These are phyloP conservation scores for Argentina silus DNA, from an alignment of 2,797 vertebrate species.

Conservation along the genomic window DNA sequence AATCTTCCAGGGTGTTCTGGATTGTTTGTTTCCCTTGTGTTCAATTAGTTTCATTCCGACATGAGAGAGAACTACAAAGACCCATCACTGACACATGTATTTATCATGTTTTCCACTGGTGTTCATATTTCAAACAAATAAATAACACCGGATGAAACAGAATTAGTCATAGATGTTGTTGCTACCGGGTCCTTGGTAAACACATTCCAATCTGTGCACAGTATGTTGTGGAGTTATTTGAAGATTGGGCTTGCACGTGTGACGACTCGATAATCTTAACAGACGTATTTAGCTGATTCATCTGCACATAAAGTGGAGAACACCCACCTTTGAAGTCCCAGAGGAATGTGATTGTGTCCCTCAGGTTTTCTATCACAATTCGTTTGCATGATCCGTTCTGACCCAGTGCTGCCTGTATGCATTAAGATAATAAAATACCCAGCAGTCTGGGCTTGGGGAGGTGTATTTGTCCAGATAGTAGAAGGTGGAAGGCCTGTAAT, in stretches of 20 bases:
- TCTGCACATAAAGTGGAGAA: slow-evolving; percentile 29
- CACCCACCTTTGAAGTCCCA: slow-evolving; percentile 20
- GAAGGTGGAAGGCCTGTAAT: slow-evolving; percentile 32
- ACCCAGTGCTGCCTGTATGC: slow-evolving; percentile 71
- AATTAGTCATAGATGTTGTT: neutral
- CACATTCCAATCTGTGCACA: neutral
- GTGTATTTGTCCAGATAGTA: slow-evolving; percentile 42
- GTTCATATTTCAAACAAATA: neutral
- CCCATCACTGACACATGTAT: neutral
- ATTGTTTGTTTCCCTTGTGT: neutral
- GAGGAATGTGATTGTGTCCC: slow-evolving; percentile 46
- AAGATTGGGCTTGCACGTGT: neutral
- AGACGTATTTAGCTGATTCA: slow-evolving; percentile 25
- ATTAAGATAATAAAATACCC: slow-evolving; percentile 67
- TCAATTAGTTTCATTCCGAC: neutral
- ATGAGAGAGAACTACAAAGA: neutral
- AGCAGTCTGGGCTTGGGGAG: slow-evolving; percentile 26
- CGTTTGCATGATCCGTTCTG: slow-evolving; percentile 77
- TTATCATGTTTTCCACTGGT: neutral
- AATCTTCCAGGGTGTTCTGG: neutral
- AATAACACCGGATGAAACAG: neutral
- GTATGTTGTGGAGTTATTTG: slow-evolving; percentile 6
- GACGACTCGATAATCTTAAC: slow-evolving; percentile 21
- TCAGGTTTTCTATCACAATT: slow-evolving; percentile 74
- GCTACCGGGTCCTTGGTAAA: neutral